phyloP scores from a whole-genome alignment of 2,797 vertebrate genomes.

The Tenualosa ilisha region DNA sequence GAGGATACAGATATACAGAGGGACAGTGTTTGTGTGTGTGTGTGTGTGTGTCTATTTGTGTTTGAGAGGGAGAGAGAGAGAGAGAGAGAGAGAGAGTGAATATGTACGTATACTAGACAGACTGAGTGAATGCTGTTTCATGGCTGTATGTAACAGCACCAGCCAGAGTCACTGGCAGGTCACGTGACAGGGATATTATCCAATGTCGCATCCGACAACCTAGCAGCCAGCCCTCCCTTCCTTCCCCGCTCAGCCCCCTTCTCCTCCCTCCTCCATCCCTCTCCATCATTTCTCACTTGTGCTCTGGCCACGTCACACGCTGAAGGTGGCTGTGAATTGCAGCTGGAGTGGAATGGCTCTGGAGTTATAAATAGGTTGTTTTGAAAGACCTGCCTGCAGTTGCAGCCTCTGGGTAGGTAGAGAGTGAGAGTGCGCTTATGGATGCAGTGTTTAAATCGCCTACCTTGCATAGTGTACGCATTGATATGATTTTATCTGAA shows the following conservation, averaged over 20 bases:
- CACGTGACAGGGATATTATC: slow-evolving; percentile 15
- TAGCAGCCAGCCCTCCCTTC: background rate
- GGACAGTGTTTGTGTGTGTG: background rate
- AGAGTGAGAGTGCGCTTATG: background rate
- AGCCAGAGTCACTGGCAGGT: slow-evolving; percentile 1
- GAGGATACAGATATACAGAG: background rate
- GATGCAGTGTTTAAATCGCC: background rate
- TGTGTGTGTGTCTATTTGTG: background rate
- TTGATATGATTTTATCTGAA: background rate
- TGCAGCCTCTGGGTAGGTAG: slow-evolving; percentile 2
- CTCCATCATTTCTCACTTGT: slow-evolving; percentile 18
- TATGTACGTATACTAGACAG: background rate
- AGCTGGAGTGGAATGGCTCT: slow-evolving; percentile 20
- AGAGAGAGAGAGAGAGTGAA: background rate
- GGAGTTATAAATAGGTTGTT: slow-evolving; percentile 23
- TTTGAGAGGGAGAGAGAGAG: background rate
- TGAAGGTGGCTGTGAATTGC: slow-evolving; percentile 16
- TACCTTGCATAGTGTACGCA: background rate
- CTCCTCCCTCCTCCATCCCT: background rate
- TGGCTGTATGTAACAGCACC: background rate
- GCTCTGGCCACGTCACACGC: background rate
- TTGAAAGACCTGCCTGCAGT: slow-evolving; percentile 11
- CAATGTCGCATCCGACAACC: slow-evolving; percentile 4
- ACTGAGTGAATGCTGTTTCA: background rate
- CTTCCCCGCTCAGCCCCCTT: background rate